A percentile compares a stretch with the other conserved stretches of the same genome.
Conservation (phyloP, 2,113 vertebrate species). For the Pelusios castaneus region DNA sequence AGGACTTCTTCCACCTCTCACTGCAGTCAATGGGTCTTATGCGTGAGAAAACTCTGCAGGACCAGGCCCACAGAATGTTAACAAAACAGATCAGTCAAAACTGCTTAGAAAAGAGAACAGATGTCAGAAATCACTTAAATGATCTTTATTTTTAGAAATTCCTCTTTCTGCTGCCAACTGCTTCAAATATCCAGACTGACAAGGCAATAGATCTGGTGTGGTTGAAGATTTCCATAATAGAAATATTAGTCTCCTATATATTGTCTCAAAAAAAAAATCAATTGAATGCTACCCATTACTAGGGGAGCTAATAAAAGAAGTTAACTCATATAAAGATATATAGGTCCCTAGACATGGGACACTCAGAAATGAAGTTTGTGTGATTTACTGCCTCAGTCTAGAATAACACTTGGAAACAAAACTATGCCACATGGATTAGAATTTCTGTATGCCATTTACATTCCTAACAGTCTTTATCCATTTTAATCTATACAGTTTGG, state of each 20-base stretch:
- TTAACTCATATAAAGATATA: background rate
- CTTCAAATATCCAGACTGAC: background rate
- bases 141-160: background rate
- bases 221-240: background rate
- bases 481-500: background rate
- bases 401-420: background rate
- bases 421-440: background rate
- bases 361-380: background rate
- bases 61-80: background rate
- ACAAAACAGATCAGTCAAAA: background rate
- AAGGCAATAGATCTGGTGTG: accelerated
- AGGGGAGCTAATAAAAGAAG: background rate
- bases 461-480: background rate
- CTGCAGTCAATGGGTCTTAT: background rate
- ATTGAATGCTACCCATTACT: accelerated
- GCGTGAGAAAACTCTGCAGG: background rate
- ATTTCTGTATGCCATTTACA: background rate
- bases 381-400: background rate
- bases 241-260: background rate
- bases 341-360: background rate
- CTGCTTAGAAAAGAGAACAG: background rate
- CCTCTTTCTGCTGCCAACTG: background rate
- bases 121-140: background rate
- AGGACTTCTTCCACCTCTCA: background rate
- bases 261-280: background rate